A percentile compares a stretch with the other conserved stretches of the same genome.
Conservation (phyloP, 2,113 vertebrate genomes). For the Colius striatus region DNA sequence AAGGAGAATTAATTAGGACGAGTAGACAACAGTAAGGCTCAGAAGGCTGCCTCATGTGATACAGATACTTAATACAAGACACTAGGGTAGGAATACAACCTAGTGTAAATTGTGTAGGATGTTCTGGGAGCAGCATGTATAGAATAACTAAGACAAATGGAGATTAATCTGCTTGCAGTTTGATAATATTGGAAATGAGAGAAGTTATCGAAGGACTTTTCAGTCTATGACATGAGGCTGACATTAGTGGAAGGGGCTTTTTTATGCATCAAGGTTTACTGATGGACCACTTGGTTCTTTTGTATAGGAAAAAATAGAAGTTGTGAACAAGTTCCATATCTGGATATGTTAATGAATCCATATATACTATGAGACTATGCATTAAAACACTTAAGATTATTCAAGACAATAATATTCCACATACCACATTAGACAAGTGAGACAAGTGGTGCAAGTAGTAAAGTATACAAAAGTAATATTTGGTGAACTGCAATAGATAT, state of each 20-base stretch:
- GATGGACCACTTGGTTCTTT: neutral
- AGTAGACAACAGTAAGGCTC: neutral
- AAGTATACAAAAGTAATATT: neutral
- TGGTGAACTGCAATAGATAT: neutral
- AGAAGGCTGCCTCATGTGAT: neutral
- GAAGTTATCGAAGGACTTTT: neutral
- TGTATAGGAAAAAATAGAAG: neutral
- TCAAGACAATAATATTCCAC: neutral
- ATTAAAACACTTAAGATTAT: neutral
- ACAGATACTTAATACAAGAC: neutral
- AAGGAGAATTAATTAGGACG: neutral
- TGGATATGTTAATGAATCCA: neutral
- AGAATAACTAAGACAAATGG: neutral
- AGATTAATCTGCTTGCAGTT: neutral
- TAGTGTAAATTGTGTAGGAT: neutral
- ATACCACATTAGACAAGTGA: neutral
- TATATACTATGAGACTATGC: neutral
- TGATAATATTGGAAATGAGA: neutral
- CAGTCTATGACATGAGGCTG: neutral
- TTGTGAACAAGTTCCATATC: neutral
- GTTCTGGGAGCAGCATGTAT: neutral
- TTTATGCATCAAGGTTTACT: neutral
- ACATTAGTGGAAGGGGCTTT: neutral
- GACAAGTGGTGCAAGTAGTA: neutral
- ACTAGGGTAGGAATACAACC: neutral